These are phyloP conservation scores for Zaprionus lineosus DNA, from an alignment of 2,888 invertebrate species.

Conservation along the genomic window DNA sequence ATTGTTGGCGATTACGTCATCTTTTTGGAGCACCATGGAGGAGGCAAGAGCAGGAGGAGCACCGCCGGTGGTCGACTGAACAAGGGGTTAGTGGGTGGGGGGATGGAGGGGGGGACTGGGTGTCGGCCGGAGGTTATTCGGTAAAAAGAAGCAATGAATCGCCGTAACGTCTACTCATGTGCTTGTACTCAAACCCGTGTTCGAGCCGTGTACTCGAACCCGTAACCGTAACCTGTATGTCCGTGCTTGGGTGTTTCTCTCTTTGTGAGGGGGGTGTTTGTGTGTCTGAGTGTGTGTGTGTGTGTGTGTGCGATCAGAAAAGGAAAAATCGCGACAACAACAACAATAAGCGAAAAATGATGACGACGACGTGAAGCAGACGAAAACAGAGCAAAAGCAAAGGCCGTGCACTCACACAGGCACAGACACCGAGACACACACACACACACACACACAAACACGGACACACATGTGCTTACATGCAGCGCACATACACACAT, in stretches of 20 bases:
- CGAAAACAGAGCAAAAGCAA: slow-evolving; percentile 49
- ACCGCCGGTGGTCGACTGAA: no score
- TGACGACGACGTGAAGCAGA: slow-evolving; percentile 24
- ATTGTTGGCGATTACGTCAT: slow-evolving; percentile 28
- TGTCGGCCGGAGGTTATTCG: no score
- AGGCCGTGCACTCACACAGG: slow-evolving; percentile 20
- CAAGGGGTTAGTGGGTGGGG: no score
- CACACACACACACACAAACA: neutral
- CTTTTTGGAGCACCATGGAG: slow-evolving; percentile 22
- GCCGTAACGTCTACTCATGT: slow-evolving; percentile 12
- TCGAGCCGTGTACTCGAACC: neutral
- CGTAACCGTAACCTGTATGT: neutral
- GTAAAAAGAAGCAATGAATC: slow-evolving; percentile 47
- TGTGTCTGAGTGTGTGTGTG: neutral
- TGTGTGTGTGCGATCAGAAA: slow-evolving; percentile 27
- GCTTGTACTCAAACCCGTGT: neutral
- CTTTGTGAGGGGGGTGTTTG: no score
- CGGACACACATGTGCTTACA: no score
- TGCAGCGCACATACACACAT: neutral
- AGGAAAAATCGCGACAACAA: slow-evolving; percentile 39
- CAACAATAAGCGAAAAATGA: slow-evolving; percentile 37
- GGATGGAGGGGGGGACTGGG: no score
- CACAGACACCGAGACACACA: neutral
- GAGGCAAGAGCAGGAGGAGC: slow-evolving; percentile 12
- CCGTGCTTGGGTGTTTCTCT: no score